Evolutionary conservation across 2,113 vertebrate species (phyloP).

Genomic region (Ptyas mucosa): DNA sequence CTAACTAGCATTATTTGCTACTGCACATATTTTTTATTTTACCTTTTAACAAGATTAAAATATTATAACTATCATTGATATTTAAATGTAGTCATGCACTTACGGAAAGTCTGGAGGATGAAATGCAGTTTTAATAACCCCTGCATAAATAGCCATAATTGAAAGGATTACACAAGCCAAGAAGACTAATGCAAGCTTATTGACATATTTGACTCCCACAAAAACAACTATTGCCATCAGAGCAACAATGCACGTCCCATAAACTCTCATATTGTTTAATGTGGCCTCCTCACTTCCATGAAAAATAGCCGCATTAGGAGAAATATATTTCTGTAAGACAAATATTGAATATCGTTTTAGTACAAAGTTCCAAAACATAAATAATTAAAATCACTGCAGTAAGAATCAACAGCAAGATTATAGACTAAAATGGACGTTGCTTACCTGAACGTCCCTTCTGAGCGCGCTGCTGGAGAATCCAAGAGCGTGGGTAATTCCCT

Average conservation of each 20-base stretch:
- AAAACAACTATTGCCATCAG: slow-evolving; percentile 91
- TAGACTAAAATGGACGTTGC: neutral
- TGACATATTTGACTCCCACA: slow-evolving; percentile 95
- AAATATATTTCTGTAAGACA: slow-evolving; percentile 83
- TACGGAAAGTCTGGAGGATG: slow-evolving; percentile 87
- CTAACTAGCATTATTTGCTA: neutral
- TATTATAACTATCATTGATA: neutral
- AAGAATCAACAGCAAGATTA: neutral
- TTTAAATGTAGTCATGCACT: slow-evolving; percentile 54
- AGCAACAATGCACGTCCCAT: slow-evolving; percentile 83
- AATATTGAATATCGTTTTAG: neutral
- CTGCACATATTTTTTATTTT: neutral
- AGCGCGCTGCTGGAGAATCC: too few relatives aligned
- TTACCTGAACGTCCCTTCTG: too few relatives aligned
- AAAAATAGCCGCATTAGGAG: slow-evolving; percentile 87
- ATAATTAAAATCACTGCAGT: neutral
- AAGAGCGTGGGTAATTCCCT: too few relatives aligned
- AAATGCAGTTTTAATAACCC: slow-evolving; percentile 91
- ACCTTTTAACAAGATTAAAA: neutral
- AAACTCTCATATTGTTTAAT: slow-evolving; percentile 93
- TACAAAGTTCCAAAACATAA: neutral
- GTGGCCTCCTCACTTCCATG: slow-evolving; percentile 70
- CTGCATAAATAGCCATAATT: slow-evolving; percentile 92
- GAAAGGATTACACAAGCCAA: slow-evolving; percentile 93
- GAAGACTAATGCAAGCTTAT: slow-evolving; percentile 92